Conservation (phyloP, 2,797 vertebrate genomes). For the Brotogeris chrysoptera region DNA sequence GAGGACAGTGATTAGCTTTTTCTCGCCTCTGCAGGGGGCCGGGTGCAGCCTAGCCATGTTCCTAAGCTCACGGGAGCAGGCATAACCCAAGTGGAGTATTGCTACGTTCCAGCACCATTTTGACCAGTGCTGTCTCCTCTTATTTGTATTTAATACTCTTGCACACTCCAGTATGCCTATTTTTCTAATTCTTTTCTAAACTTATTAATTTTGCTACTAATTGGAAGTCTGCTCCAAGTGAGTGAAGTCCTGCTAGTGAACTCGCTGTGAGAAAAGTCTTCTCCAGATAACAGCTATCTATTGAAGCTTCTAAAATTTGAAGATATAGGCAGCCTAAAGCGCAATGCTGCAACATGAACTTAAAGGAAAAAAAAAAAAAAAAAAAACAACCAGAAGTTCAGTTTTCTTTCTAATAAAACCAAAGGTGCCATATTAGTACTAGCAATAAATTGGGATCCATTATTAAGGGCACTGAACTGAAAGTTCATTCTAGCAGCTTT, state of each 20-base stretch:
- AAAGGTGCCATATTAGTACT: background rate
- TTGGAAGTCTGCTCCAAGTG: background rate
- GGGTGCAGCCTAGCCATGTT: background rate
- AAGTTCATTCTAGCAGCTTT: background rate
- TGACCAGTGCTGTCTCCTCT: background rate
- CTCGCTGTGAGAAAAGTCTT: background rate
- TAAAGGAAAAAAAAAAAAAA: background rate
- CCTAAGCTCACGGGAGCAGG: rapidly evolving
- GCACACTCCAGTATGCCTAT: background rate
- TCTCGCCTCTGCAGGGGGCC: background rate
- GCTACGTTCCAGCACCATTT: background rate
- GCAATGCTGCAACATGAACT: background rate
- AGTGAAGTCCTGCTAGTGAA: background rate
- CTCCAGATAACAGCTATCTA: background rate
- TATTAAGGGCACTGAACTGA: background rate
- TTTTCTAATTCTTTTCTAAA: background rate
- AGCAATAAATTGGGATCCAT: background rate
- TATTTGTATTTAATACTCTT: background rate
- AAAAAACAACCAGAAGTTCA: background rate
- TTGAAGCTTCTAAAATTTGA: background rate
- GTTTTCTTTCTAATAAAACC: background rate
- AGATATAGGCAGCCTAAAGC: background rate
- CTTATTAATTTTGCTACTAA: background rate
- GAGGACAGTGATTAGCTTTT: background rate
- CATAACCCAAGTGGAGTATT: background rate